A percentile compares a stretch with the other conserved stretches of the same genome.
These are phyloP conservation scores for Toxotes jaculatrix DNA, from an alignment of 2,113 vertebrate genomes.

Conservation along the genomic window DNA sequence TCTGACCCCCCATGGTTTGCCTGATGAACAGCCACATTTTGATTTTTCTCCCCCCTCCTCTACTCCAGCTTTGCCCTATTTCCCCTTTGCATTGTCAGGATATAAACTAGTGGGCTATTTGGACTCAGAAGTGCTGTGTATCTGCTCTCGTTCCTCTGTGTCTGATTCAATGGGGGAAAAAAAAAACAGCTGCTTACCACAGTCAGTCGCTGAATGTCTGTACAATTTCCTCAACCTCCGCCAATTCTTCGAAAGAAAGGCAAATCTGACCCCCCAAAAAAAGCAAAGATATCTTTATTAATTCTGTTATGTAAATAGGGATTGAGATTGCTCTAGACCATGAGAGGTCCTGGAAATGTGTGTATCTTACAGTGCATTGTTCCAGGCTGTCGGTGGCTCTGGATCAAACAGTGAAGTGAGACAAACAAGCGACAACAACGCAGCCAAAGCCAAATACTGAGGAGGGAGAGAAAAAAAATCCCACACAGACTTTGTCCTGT, in stretches of 20 bases:
- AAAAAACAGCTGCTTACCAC: conserved; percentile 27
- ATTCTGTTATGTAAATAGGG: background rate
- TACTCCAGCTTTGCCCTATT: background rate
- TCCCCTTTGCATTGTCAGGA: background rate
- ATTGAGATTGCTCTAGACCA: conserved; percentile 13
- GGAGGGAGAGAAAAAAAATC: conserved; percentile 4
- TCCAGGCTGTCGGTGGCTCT: conserved; percentile 63
- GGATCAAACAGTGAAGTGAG: conserved; percentile 72
- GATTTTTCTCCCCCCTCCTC: background rate
- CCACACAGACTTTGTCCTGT: conserved; percentile 51
- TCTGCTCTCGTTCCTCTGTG: conserved; percentile 12
- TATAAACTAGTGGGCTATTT: conserved; percentile 1
- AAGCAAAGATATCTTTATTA: background rate
- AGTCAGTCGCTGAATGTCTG: conserved; percentile 20
- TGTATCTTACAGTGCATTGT: conserved; percentile 69
- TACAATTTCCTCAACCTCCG: conserved; percentile 10
- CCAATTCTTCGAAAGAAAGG: conserved; percentile 44
- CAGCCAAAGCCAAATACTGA: conserved; percentile 47
- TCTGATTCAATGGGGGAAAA: conserved; percentile 48
- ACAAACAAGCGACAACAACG: conserved; percentile 77
- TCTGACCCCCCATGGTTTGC: conserved; percentile 49
- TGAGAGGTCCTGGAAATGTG: conserved; percentile 51
- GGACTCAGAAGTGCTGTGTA: conserved; percentile 17
- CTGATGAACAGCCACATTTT: conserved; percentile 38
- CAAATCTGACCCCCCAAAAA: background rate